Base-by-base conservation (phyloP, 1,140 invertebrate genomes). In the Microplitis demolitor region DNA sequence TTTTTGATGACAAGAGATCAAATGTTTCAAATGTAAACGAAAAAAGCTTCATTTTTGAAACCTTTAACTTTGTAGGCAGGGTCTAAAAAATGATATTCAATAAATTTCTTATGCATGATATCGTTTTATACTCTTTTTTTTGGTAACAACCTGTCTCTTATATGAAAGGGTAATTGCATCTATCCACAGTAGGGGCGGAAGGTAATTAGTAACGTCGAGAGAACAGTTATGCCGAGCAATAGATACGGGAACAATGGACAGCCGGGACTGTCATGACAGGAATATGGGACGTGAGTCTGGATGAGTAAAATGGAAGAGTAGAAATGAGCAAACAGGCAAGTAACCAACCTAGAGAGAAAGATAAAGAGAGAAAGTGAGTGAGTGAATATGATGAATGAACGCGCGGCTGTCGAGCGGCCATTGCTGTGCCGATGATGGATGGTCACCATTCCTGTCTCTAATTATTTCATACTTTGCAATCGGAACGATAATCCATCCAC, bases 381-480 rank as follows among this genome's bases (percentile, higher is more conserved):
- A 85, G 84, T 83, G 84, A 87, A 85, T 85, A 85, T 87, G 84
- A 87, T 87, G 83, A 87, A 87, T 87, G 86, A 85, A 83, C 78
- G 83, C 76, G 61, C 58, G 62, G 72, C 80, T 85, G 85, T 84
- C 84, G 85, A 84, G 82, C 84, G 83, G 84, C 83, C 84, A 87
- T 87, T 85, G 84, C 82, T 83, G 71, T 74, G 74, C 72, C 79
- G 78, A 85, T 87, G 86, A 87, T 87, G 79, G 84, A 87, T 87
- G 85, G 80, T 80, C 80, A 81, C 78, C 70, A 77, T 76, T 74
- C 77, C 79, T 82, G 78, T 79, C 84, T 84, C 85, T 88, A 87
- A 88, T 88, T 88, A 88, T 88, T 88, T 88, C 86, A 88, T 88
- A 88, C 85, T 87, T 87, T 86, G 84, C 85, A 85, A 88, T 87